Base-by-base conservation (phyloP, 2,888 invertebrate genomes). In the Scaptomyza cyrtandrae region DNA sequence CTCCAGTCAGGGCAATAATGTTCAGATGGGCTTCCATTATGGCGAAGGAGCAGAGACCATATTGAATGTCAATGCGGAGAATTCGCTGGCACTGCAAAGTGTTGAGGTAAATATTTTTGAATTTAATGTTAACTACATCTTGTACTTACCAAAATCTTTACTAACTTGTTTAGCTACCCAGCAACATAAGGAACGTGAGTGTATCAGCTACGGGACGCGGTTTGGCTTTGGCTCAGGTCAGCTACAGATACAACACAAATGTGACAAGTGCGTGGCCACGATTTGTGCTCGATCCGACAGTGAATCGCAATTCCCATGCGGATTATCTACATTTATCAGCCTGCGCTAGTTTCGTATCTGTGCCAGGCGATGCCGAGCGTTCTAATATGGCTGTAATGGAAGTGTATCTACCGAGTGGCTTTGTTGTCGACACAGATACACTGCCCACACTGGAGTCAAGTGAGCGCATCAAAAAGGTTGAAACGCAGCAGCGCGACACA, bases 321-420 rank as follows among this genome's bases (percentile, higher is more conserved):
- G 94, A 97, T 90, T 95, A 97, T 78, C 93, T 98, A 70, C 97
- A 97, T 90, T 93, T 98, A 7, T 97, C 97, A 6, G 94, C 97
- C 62, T 98, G 98, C 90, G 94, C 96, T 66, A 95, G 92, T 49
- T 92, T 91, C 59, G 88, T 91, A 3, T 89, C 91, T 10, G 88
- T 91, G 16, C 80, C 80, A 6, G 90, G 90, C 13, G 91, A 89
- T 67, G 75, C 89, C 31, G 95, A 95, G 62, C 88, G 90, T 35
- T 92, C 92, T 74, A 98, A 98, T 79, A 96, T 98, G 95, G 96
- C 97, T 6, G 95, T 98, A 0, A 96, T 98, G 94, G 97, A 98
- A 89, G 96, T 98, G 0, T 95, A 95, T 76, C 93, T 98, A 66
- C 98, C 98, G 0, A 98, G 98, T 11, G 98, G 98, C 19, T 98